Base-by-base conservation (phyloP, 2,888 invertebrate genomes). In the Leucophenga montana region DNA sequence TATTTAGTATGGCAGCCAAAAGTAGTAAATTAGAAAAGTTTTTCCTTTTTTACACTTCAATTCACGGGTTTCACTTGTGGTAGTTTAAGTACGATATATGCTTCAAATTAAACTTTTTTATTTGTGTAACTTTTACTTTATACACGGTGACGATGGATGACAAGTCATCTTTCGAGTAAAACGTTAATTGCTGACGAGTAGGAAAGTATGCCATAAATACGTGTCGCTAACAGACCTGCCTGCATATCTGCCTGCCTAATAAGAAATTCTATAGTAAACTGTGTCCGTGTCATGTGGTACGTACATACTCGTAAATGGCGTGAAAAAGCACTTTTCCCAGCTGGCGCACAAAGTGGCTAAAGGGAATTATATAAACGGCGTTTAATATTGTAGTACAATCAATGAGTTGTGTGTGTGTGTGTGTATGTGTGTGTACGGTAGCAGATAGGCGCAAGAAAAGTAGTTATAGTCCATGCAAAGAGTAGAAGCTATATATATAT, bases 161-260 rank as follows among this genome's bases (percentile, higher is more conserved):
- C 39, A 39, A 39, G 39, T 39, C 39, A 39, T 3, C 9, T 8
- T 5, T 39, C 27, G 39, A 3, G 39, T 8, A 39, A n/a, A 57
- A 31, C 57, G 39, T 39, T 39, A 39, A 39, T 39, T 39, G 39
- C 39, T 39, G 39, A 57, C 16, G 53, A 4, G n/a, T 22, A 31
- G 31, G 31, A n/a, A 57, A 57, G 57, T 57, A 11, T 14, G 57
- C 57, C 31, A 33, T 65, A 50, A 65, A 50, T 33, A 62, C 39
- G 44, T 62, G 57, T 31, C 33, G 13, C n/a, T 27, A 5, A 57
- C 33, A 57, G 31, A 57, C n/a, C 56, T 53, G 22, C n/a, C n/a
- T n/a, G n/a, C 33, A 57, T 13, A 57, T 6, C 56, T 53, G 22
- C n/a, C 56, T 53, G 22, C 27, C 18, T 56, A 56, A 56, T n/a